Percentiles rank a stretch among this genome's conserved stretches.
phyloP scores from a whole-genome alignment of 2,888 invertebrate genomes.

The Callyntrura sp. region DNA sequence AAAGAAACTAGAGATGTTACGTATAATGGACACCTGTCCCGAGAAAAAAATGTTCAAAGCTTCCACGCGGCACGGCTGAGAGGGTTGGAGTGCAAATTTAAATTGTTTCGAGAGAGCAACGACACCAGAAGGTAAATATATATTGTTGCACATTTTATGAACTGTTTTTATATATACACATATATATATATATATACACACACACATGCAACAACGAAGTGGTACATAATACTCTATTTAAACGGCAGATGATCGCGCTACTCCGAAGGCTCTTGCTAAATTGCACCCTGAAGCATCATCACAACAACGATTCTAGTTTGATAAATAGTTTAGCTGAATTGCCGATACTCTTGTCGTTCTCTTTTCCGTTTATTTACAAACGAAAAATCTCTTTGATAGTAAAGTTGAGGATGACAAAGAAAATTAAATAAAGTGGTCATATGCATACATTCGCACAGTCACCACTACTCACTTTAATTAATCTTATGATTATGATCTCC shows the following conservation, averaged over 20 bases:
- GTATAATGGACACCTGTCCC: slow-evolving; percentile 46
- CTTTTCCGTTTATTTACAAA: slow-evolving; percentile 49
- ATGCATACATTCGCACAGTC: not conserved
- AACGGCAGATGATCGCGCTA: slow-evolving; percentile 34
- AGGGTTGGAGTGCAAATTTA: slow-evolving; percentile 48
- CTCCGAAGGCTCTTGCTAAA: slow-evolving; percentile 26
- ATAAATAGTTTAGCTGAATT: not conserved
- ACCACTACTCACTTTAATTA: slow-evolving; percentile 32
- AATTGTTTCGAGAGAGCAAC: not conserved
- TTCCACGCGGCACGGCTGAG: not conserved
- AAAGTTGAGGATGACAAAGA: slow-evolving; percentile 9
- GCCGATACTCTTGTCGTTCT: slow-evolving; percentile 19
- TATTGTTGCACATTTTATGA: not conserved
- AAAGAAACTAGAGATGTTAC: not conserved
- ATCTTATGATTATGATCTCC: slow-evolving; percentile 2
- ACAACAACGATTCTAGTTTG: not conserved
- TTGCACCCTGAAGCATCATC: slow-evolving; percentile 62
- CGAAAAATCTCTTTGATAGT: slow-evolving; percentile 53
- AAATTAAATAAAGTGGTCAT: slow-evolving; percentile 44
- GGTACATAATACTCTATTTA: not conserved
- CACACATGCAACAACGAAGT: not conserved
- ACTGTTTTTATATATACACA: too few relatives aligned
- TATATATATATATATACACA: not conserved
- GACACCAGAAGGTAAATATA: not conserved
- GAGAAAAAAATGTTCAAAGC: slow-evolving; percentile 37